Base-by-base conservation (phyloP, 2,888 invertebrate genomes). In the Acrocyrtus sp. region DNA sequence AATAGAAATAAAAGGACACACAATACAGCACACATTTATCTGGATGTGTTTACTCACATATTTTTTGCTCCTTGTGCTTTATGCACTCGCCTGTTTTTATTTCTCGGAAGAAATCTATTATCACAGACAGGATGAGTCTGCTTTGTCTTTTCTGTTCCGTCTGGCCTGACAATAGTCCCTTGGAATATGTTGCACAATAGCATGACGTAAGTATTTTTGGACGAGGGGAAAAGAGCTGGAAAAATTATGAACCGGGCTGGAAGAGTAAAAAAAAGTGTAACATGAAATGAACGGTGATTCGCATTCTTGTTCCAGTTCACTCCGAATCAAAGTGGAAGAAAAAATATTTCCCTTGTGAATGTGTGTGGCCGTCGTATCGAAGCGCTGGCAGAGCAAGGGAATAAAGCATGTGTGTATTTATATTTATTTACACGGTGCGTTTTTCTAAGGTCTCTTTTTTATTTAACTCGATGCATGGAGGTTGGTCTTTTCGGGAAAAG, bases 201-300 rank as follows among this genome's bases (percentile, higher is more conserved):
- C 56, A 70, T 54, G 68, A 68, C 60, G 68, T 54, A 68, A 61
- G 61, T 68, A 54, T 68, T 70, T 62, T 57, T 47, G 8, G 62
- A 60, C 12, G 57, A 10, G 50, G 41, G 43, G 29, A 2, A 57
- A 56, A 69, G 48, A 39, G 29, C 41, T 48, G 54, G 62, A 56
- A 62, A 69, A 70, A 70, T 70, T 70, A 70, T 70, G 56, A 62
- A 62, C 43, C 50, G 27, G 43, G 57, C 48, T 12, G 48, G 34
- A n/a, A 41, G 22, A 57, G 43, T 39, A 34, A 47, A 47, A 21
- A 8, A 8, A 47, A 47, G 17, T 17, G 21, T n/a, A 3, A 53
- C 27, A 27, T 54, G 50, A 34, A 62, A 57, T 22, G 57, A 50
- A 70, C 43, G 62, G 62, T 47, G 62, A 61, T 58, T 56, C 58